Percentiles rank a stretch among this genome's conserved stretches.
These are phyloP conservation scores for Sardinella longiceps DNA, from an alignment of 2,797 vertebrate genomes.

Conservation along the genomic window DNA sequence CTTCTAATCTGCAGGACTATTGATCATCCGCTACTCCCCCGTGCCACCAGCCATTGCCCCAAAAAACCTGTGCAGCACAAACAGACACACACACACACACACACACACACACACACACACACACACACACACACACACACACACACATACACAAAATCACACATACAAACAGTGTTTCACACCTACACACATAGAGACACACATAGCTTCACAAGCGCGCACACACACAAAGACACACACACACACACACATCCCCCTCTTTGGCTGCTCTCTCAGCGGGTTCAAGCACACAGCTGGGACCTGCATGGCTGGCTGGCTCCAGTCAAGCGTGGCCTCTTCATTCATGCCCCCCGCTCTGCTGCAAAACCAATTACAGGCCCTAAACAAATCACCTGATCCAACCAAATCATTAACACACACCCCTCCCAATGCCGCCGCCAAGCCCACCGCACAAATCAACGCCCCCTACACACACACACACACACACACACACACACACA, in stretches of 20 bases:
- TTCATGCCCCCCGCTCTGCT: conserved; percentile 46
- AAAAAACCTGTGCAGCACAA: background rate
- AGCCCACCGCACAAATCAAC: background rate
- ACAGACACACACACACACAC: background rate
- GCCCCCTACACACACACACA: background rate
- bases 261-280: conserved; percentile 35
- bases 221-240: background rate
- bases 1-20: conserved; percentile 52
- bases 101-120: background rate
- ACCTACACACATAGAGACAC: background rate
- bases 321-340: conserved; percentile 70
- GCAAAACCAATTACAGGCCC: conserved; percentile 73
- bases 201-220: background rate
- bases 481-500: background rate
- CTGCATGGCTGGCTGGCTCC: conserved; percentile 59
- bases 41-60: conserved; percentile 15
- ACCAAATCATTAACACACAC: conserved; percentile 48
- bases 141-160: background rate
- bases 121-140: background rate
- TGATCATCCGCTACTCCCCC: conserved; percentile 39
- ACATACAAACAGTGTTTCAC: background rate
- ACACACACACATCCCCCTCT: background rate
- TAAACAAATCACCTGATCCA: conserved; percentile 68
- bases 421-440: background rate
- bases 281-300: conserved; percentile 67